These are phyloP conservation scores for Leptopilina myrica DNA, from an alignment of 2,888 invertebrate genomes.

Conservation along the genomic window DNA sequence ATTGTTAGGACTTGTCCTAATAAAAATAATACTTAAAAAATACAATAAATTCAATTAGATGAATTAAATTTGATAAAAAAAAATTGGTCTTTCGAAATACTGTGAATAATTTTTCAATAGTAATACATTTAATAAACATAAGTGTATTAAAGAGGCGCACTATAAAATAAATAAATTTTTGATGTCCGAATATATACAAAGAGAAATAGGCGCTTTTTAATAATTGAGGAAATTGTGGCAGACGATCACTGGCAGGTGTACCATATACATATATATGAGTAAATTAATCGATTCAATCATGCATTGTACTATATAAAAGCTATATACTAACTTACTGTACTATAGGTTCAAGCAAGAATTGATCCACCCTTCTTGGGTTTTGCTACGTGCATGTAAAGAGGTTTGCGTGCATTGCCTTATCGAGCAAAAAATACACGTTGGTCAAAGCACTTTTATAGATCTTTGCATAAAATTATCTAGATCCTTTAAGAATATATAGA, in stretches of 20 bases:
- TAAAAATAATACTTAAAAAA: no score
- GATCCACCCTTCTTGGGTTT: slow-evolving; percentile 18
- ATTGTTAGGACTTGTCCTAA: no score
- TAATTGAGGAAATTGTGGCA: slow-evolving; percentile 26
- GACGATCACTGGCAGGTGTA: slow-evolving; percentile 23
- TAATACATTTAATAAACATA: no score
- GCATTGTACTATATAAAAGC: slow-evolving; percentile 13
- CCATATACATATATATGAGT: slow-evolving; percentile 9
- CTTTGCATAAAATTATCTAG: neutral
- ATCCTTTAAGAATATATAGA: neutral
- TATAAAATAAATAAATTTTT: no score
- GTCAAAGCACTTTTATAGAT: neutral
- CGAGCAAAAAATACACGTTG: slow-evolving; percentile 17
- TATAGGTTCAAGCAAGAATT: slow-evolving; percentile 16
- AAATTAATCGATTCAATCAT: slow-evolving; percentile 28
- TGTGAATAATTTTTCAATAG: no score
- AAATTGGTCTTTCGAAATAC: no score
- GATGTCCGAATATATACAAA: no score
- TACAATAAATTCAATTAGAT: no score
- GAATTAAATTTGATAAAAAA: no score
- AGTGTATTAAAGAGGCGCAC: no score
- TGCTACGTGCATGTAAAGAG: neutral
- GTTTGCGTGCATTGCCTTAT: slow-evolving; percentile 23
- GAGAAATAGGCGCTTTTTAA: neutral
- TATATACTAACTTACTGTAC: neutral